Base-by-base conservation (phyloP, 2,113 vertebrate genomes). In the Oriolus oriolus region DNA sequence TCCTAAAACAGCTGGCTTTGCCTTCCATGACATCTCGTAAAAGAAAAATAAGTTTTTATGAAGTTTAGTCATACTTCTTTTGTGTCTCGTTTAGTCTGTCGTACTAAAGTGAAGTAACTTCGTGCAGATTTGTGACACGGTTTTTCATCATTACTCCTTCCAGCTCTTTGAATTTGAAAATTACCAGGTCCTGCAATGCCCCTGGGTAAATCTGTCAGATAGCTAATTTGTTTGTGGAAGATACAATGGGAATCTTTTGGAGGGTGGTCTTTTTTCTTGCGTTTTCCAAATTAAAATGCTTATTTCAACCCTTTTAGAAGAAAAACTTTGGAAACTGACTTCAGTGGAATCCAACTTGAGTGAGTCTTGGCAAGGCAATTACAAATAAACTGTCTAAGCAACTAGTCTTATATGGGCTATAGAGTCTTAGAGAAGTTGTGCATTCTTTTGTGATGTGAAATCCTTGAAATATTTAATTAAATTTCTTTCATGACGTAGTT, bases 211-310 rank as follows among this genome's bases (percentile, higher is more conserved):
- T 87, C 35, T 65, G 33, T 35, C 52, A 52, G n/a, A 60, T 60
- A 76, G n/a, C 69, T 78, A 44, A 79, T 68, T 87, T 94, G 84
- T 91, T 91, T 90, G 92, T 63, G 78, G 73, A 84, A 65, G 60
- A 50, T 63, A 35, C 59, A 57, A 9, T 73, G 52, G 65, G 27
- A 53, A 23, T n/a, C 1, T 45, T 87, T 42, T 45, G 54, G 63
- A 86, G 75, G 31, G 68, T 83, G 19, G 31, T 52, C 24, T 26
- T 91, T 6, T 70, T 68, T 53, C 37, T 71, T 60, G 28, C 0
- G 0, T 59, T 84, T 91, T 75, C 52, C 26, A 52, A 88, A 84
- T 81, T 44, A 45, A 95, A 86, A 41, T 2, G 5, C 26, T 45
- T 56, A 61, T 50, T 60, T 14, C 28, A n/a, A 21, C 20, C 10